Evolutionary conservation across 2,113 vertebrate genomes (phyloP).

Genomic region (Todiramphus saurophagus): DNA sequence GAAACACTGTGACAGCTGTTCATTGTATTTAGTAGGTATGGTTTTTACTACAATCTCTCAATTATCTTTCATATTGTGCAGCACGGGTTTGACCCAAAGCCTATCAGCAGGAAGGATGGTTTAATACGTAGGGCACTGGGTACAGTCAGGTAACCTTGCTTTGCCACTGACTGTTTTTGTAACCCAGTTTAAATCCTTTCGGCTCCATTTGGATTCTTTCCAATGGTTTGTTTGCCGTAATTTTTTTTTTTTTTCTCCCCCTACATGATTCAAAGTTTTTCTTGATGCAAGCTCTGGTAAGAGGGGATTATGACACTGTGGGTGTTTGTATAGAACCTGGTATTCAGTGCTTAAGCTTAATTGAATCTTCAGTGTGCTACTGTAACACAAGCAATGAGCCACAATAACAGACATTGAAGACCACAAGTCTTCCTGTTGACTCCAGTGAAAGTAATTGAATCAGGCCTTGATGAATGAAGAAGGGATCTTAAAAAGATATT

Average conservation of each 20-base stretch:
- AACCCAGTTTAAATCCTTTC: neutral
- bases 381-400: slow-evolving; percentile 21
- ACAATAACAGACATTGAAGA: neutral
- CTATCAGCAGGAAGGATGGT: neutral
- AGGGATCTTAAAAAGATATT: slow-evolving; percentile 26
- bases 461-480: slow-evolving; percentile 25
- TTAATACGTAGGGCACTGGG: neutral
- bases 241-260: neutral
- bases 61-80: neutral
- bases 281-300: neutral
- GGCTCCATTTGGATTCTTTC: neutral
- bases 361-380: slow-evolving; percentile 25
- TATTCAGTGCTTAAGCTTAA: neutral
- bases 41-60: neutral
- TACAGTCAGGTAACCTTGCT: neutral
- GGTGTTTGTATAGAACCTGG: slow-evolving; percentile 1
- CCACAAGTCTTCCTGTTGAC: slow-evolving; percentile 43
- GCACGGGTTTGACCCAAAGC: neutral
- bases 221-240: neutral
- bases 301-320: neutral
- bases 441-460: slow-evolving; percentile 43
- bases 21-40: neutral
- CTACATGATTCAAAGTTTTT: neutral
- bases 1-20: neutral
- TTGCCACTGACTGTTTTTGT: neutral